phyloP scores from a whole-genome alignment of 2,888 invertebrate genomes.

The Sympetrum striolatum region DNA sequence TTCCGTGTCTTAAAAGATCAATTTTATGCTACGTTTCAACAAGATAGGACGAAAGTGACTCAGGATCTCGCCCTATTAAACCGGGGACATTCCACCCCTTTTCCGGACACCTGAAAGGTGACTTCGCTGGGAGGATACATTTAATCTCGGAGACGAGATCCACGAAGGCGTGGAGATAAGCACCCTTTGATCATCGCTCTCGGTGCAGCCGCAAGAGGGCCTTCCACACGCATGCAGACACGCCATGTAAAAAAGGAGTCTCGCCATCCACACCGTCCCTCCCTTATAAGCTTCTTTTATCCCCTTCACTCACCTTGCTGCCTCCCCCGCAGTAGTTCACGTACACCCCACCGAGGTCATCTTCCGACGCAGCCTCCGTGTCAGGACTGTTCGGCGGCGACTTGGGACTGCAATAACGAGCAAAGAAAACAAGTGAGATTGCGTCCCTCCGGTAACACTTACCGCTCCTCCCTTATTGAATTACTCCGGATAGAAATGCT shows the following conservation, averaged over 20 bases:
- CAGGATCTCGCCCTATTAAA: not conserved
- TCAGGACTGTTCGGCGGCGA: slow-evolving; percentile 91
- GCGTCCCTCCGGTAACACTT: no score
- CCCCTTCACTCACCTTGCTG: slow-evolving; percentile 61
- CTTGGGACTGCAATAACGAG: slow-evolving; percentile 71
- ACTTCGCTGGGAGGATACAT: not conserved
- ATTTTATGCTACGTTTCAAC: no score
- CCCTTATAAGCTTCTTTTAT: not conserved
- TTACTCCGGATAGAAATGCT: not conserved
- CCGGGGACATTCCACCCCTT: not conserved
- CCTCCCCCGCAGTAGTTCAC: slow-evolving; percentile 70
- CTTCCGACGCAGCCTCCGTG: slow-evolving; percentile 77
- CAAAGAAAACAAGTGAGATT: slow-evolving; percentile 53
- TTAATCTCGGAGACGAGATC: not conserved
- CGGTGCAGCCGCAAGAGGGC: not conserved
- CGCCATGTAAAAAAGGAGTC: not conserved
- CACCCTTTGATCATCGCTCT: not conserved
- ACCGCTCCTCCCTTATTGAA: no score
- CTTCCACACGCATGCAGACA: not conserved
- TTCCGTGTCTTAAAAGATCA: no score
- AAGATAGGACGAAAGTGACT: no score
- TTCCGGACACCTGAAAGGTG: not conserved
- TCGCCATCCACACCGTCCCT: not conserved
- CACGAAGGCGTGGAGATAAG: not conserved
- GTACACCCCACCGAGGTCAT: slow-evolving; percentile 72